Evolutionary conservation across 2,888 invertebrate genomes (phyloP), one percentile per base, ranked within the genome.

Genomic region (Cheilosia pagana): DNA sequence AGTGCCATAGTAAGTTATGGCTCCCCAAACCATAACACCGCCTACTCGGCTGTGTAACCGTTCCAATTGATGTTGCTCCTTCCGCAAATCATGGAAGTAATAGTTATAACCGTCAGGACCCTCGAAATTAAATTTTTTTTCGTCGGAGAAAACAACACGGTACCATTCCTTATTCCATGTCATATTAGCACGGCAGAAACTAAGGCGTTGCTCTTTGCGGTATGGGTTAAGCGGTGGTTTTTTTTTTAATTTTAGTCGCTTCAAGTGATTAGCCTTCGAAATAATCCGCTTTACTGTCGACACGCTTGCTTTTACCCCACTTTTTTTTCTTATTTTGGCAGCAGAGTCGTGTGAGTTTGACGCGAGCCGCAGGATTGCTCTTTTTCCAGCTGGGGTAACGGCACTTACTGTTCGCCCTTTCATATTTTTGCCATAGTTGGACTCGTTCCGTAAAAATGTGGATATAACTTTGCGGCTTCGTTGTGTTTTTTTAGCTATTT

Each of bases 41-140:
- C 28, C 19, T 5, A 25, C 25, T 25, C 25, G 25, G 5, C 25
- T 25, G 5, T 25, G 25, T 5, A 25, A 25, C 3, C 25, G 25
- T 5, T 25, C 25, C 25, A 25, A 25, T 25, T 25, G 25, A 25
- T 25, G 25, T 55, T 57, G 2, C 21, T 57, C 12, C 39, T 39
- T 57, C 39, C 60, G 16, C 23, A 60, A 23, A 60, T 60, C 60
- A 43, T 60, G 60, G 21, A 59, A 59, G 41, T 41, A 41, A n/a
- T 41, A 14, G 12, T 41, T 41, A 19, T 41, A 59, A 19, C 43
- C 60, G 23, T 60, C 60, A 23, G 60, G 60, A 14, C 60, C 45
- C 21, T 60, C 60, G 14, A 60, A 60, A 45, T 60, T 60, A 4
- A 25, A 43, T 31, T 60, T 41, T 43, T 45, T 60, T 60, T 60